Conservation (phyloP, 2,888 invertebrate genomes). For the Malacosoma neustria region DNA sequence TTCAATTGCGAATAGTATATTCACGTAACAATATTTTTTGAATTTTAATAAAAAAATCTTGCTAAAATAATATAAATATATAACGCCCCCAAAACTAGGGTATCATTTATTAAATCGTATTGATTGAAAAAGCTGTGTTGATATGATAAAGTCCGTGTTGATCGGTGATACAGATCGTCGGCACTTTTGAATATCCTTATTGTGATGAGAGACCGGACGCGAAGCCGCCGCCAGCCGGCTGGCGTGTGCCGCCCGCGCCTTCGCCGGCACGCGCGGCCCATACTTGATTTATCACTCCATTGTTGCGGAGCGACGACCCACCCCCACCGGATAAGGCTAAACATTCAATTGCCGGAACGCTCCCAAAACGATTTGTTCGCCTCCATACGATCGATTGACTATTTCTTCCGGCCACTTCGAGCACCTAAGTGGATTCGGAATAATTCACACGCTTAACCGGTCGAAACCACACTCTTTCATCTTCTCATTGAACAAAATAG, state of each 20-base stretch:
- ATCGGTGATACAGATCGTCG: conserved; percentile 28
- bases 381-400: conserved; percentile 52
- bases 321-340: conserved; percentile 67
- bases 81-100: too few relatives aligned
- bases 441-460: conserved; percentile 10
- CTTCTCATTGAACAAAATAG: too few relatives aligned
- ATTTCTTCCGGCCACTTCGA: conserved; percentile 37
- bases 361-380: conserved; percentile 64
- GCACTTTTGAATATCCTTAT: conserved; percentile 51
- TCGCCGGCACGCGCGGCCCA: conserved; percentile 62
- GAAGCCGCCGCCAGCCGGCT: conserved; percentile 24
- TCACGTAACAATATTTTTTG: too few relatives aligned
- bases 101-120: too few relatives aligned
- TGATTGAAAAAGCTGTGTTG: too few relatives aligned
- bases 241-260: conserved; percentile 21
- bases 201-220: conserved; percentile 36
- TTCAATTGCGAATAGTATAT: too few relatives aligned
- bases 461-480: neutral
- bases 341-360: conserved; percentile 69
- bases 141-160: too few relatives aligned
- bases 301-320: conserved; percentile 62
- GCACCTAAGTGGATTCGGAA: conserved; percentile 21
- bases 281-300: conserved; percentile 73
- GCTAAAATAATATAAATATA: too few relatives aligned
- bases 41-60: too few relatives aligned